Conservation (phyloP, 2,888 invertebrate species). For the Geophilus truncorum region DNA sequence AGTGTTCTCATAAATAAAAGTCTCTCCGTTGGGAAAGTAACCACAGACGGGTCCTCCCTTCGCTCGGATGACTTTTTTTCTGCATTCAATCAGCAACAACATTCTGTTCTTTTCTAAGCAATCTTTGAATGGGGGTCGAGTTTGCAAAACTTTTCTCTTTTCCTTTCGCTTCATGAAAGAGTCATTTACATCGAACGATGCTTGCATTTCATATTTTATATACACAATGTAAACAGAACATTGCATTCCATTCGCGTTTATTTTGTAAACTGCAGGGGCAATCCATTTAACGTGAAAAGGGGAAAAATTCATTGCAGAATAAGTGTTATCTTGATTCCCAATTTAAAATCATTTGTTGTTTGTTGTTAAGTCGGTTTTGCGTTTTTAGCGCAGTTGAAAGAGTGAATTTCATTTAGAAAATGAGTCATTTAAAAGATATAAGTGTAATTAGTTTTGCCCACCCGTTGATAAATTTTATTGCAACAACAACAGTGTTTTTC, state of each 20-base stretch:
- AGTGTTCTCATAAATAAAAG: slow-evolving; percentile 25
- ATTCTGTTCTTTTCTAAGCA: slow-evolving; percentile 20
- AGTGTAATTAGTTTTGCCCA: neutral
- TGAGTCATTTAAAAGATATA: neutral
- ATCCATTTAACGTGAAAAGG: neutral
- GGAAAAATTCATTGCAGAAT: neutral
- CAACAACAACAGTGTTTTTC: neutral
- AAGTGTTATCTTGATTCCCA: neutral
- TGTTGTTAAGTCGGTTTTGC: neutral
- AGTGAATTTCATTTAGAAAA: neutral
- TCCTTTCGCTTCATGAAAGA: slow-evolving; percentile 10
- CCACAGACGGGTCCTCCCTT: slow-evolving; percentile 18
- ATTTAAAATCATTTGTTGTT: neutral
- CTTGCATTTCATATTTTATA: slow-evolving; percentile 7
- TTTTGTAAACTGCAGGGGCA: neutral
- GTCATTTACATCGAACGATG: slow-evolving; percentile 18
- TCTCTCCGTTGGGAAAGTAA: slow-evolving; percentile 5
- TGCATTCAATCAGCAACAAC: slow-evolving; percentile 21
- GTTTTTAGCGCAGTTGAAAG: neutral
- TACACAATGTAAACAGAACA: neutral
- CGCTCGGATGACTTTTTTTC: slow-evolving; percentile 5
- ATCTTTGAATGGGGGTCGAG: neutral
- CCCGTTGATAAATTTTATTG: neutral
- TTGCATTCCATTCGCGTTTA: neutral
- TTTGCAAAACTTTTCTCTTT: neutral